A percentile compares a stretch with the other conserved stretches of the same genome.
These are phyloP conservation scores for Acanthosepion esculentum DNA, from an alignment of 2,888 invertebrate genomes.

Conservation along the genomic window DNA sequence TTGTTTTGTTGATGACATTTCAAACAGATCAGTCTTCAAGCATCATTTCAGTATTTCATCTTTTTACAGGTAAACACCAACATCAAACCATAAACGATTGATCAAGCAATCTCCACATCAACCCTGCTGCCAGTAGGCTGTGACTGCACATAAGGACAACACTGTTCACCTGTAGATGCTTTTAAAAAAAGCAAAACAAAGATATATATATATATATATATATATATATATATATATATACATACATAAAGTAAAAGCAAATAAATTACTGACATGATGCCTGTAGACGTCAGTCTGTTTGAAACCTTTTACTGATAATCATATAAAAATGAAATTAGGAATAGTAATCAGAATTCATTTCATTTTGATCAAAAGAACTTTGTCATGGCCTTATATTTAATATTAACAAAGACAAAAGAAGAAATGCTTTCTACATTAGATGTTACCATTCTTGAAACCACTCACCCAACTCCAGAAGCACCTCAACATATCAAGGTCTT, in stretches of 20 bases:
- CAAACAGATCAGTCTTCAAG: conserved; percentile 21
- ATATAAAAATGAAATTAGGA: neutral
- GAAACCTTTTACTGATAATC: neutral
- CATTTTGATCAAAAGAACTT: no score
- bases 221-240: neutral
- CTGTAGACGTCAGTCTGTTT: conserved; percentile 33
- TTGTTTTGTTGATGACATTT: neutral
- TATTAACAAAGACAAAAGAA: neutral
- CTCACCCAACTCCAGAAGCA: no score
- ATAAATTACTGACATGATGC: conserved; percentile 22
- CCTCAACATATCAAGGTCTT: no score
- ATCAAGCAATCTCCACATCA: neutral
- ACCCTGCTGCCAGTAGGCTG: neutral
- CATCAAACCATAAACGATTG: conserved; percentile 17
- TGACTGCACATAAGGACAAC: conserved; percentile 33
- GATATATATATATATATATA: neutral
- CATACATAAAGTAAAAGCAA: neutral
- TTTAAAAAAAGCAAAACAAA: neutral
- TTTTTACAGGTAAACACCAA: conserved; percentile 33
- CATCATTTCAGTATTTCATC: conserved; percentile 33
- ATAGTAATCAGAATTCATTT: no score
- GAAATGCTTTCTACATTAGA: neutral
- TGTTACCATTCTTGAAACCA: neutral
- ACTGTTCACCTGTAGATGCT: conserved; percentile 23
- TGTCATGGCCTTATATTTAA: no score